Percentiles rank a stretch among this genome's conserved stretches.
Conservation (phyloP, 2,113 vertebrate species). For the Carassius gibelio region DNA sequence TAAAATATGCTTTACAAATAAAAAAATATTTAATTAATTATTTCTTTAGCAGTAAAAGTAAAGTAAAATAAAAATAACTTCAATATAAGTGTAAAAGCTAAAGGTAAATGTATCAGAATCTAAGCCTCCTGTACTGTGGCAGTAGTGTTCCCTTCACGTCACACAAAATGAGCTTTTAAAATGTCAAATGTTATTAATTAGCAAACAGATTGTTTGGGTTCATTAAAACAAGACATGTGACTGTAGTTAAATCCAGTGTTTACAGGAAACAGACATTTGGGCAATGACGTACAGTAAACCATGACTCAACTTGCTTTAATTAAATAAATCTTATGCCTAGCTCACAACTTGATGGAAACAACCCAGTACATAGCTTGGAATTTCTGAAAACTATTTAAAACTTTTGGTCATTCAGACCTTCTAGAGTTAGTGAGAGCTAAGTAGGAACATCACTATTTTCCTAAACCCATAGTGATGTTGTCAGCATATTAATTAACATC, state of each 20-base stretch:
- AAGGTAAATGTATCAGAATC: not conserved
- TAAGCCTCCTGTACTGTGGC: no score
- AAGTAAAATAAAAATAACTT: not conserved
- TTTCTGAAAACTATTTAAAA: not conserved
- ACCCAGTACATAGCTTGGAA: not conserved
- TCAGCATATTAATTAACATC: conserved; percentile 65
- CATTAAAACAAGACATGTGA: not conserved
- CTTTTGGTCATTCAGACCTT: not conserved
- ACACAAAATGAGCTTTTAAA: not conserved
- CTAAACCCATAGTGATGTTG: conserved; percentile 18
- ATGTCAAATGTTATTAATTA: not conserved
- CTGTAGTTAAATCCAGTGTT: not conserved
- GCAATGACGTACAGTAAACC: not conserved
- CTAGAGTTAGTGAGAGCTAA: no score
- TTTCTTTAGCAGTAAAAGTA: no score
- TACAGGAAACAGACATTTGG: not conserved
- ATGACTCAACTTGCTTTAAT: not conserved
- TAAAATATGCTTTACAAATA: no score
- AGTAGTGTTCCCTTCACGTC: not conserved
- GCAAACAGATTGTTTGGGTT: not conserved
- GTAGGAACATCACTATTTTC: not conserved
- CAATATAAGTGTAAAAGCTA: not conserved
- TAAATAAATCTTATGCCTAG: not conserved
- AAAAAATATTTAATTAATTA: no score
- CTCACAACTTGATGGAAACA: not conserved